Conservation (phyloP, 2,113 vertebrate genomes). For the Egretta garzetta region DNA sequence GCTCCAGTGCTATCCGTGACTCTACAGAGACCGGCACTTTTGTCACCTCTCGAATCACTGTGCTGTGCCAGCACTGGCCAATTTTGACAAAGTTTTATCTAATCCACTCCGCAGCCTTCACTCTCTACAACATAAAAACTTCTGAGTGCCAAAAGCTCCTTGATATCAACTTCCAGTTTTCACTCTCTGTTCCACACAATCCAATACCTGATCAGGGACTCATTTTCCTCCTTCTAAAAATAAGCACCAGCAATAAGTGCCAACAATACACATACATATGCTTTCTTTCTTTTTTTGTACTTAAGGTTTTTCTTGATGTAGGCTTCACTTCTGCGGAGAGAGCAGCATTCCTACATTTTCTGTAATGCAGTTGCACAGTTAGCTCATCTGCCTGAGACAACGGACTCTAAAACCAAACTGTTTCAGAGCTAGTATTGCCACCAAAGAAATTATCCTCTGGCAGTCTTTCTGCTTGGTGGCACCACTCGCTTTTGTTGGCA, state of each 20-base stretch:
- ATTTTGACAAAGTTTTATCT: neutral
- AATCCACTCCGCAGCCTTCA: neutral
- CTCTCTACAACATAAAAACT: neutral
- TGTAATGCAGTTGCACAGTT: neutral
- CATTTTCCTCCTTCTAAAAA: neutral
- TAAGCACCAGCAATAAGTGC: neutral
- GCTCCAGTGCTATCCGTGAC: neutral
- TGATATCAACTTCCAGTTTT: neutral
- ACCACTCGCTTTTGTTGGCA: neutral
- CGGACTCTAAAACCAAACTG: neutral
- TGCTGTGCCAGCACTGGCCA: neutral
- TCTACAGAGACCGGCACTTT: neutral
- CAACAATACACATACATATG: neutral
- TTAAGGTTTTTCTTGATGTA: neutral
- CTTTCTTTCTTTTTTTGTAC: neutral
- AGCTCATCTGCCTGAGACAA: neutral
- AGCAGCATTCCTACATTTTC: neutral
- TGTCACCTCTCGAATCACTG: neutral
- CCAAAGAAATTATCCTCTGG: neutral
- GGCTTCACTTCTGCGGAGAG: neutral
- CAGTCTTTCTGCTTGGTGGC: neutral
- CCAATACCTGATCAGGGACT: neutral
- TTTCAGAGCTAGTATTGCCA: neutral
- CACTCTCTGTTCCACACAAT: neutral
- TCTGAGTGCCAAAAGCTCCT: neutral